Base-by-base conservation (phyloP, 92 coral and sea anemone genomes). In the Phenganax marumi region DNA sequence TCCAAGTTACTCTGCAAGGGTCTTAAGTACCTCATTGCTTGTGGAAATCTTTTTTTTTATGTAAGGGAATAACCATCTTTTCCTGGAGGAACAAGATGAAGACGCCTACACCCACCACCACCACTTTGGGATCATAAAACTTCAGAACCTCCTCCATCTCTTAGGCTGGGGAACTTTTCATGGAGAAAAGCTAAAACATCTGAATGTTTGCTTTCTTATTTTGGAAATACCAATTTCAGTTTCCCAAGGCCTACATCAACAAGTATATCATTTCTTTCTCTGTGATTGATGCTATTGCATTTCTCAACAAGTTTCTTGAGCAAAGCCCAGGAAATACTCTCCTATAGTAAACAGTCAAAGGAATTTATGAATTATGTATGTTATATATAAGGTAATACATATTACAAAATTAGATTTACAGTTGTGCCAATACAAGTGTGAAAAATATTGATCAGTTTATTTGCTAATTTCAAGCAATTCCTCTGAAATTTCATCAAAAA, bases 131-230 rank as follows among this genome's bases (percentile, higher is more conserved):
- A 90, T 61, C 84, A 79, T 33, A 86, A 11, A 3, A 89, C 88
- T 17, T 89, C 88, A 80, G 84, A 50, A 8, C 92, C 90, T 10
- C 92, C 90, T 26, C 90, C 92, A 78, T 78, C 86, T 79, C 50
- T 73, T 43, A 87, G 88, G 43, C 88, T 84, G 16, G 90, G 92
- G 50, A 86, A 89, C 62, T 86, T 89, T 52, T 89, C 84, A 50
- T 86, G 85, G 17, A 86, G 57, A 52, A 86, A 86, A 14, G 79
- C 22, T 76, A 86, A 86, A 46, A 89, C 60, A 23, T 89, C 90
- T 6, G 43, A 14, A 55, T 83, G 88, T 22, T 68, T 64, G 46
- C 90, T 90, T 66, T 84, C 87, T 54, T 89, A 87, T 69, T 89
- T 84, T 10, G 86, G 90, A 58, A 89, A 89, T 53, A 80, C 84